phyloP scores from a whole-genome alignment of 2,888 invertebrate species.

The Tetrapedia diversipes region DNA sequence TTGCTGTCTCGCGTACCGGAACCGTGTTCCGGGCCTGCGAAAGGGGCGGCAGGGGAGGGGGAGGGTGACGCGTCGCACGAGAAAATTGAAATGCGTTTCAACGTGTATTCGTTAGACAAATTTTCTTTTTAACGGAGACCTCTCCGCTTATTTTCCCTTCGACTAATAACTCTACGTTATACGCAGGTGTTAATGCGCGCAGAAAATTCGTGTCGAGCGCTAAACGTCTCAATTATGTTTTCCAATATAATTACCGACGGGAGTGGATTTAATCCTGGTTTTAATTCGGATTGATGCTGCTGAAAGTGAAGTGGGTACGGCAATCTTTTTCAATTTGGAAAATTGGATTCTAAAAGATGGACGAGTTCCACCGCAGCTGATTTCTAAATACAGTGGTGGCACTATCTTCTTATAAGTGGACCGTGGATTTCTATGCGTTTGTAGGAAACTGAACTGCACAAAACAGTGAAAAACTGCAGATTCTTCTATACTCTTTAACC shows the following conservation, averaged over 20 bases:
- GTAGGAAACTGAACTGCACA: too few relatives aligned
- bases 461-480: too few relatives aligned
- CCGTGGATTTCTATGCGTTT: too few relatives aligned
- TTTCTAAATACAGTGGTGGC: too few relatives aligned
- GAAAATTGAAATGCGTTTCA: constrained; percentile 57
- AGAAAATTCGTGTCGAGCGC: neutral
- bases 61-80: constrained; percentile 9
- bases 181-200: neutral
- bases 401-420: too few relatives aligned
- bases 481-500: too few relatives aligned
- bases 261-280: neutral
- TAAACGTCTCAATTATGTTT: neutral
- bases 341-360: too few relatives aligned
- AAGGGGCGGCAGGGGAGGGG: too few relatives aligned
- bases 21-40: constrained; percentile 21
- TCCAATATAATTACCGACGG: neutral
- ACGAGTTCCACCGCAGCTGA: too few relatives aligned
- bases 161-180: constrained; percentile 13
- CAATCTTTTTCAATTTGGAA: too few relatives aligned
- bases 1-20: constrained; percentile 53
- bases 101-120: constrained; percentile 37
- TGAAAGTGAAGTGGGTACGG: too few relatives aligned
- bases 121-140: constrained; percentile 1
- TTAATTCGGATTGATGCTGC: neutral
- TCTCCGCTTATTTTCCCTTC: constrained; percentile 16